These are phyloP conservation scores for Sternotherus odoratus DNA, from an alignment of 2,797 vertebrate genomes.

Conservation along the genomic window DNA sequence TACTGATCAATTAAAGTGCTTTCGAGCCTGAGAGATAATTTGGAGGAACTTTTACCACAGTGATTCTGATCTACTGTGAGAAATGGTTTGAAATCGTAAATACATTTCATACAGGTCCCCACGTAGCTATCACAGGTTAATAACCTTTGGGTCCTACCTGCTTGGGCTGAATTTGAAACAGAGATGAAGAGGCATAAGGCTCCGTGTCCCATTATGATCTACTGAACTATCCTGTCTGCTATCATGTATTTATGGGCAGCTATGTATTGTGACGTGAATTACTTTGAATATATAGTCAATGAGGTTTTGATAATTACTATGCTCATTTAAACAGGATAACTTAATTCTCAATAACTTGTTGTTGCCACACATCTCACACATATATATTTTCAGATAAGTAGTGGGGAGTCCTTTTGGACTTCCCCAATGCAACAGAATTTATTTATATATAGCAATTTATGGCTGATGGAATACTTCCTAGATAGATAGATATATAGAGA, in stretches of 20 bases:
- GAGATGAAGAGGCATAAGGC: background rate
- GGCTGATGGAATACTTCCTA: no score
- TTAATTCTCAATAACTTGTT: background rate
- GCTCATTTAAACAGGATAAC: background rate
- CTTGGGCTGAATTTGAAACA: background rate
- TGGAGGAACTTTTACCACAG: background rate
- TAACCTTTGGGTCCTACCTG: background rate
- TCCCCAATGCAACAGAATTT: background rate
- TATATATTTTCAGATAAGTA: background rate
- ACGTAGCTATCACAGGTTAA: background rate
- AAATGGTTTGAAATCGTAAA: background rate
- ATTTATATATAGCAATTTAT: no score
- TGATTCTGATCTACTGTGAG: background rate
- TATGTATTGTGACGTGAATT: background rate
- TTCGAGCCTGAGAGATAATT: background rate
- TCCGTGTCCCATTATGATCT: background rate
- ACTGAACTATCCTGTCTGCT: background rate
- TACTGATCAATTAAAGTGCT: background rate
- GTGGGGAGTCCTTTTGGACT: background rate
- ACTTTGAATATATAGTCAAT: background rate
- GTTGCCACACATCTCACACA: background rate
- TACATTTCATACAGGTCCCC: background rate
- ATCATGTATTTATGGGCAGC: background rate
- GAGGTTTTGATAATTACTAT: background rate
- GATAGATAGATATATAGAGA: no score